Conservation (phyloP, 1,140 invertebrate genomes). For the Apis cerana region DNA sequence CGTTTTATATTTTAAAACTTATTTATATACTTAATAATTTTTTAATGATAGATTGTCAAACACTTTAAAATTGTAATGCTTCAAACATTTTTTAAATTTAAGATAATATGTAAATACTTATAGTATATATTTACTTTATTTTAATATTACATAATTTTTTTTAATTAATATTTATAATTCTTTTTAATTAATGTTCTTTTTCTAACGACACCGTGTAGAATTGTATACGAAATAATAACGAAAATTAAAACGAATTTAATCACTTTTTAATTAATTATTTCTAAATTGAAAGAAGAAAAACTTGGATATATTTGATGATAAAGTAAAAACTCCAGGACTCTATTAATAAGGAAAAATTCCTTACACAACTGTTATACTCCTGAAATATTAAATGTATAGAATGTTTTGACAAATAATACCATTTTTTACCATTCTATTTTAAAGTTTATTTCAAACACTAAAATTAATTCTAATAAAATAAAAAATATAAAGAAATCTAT, state of each 20-base stretch:
- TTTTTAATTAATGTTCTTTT: neutral
- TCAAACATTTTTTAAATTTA: no score
- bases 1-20: no score
- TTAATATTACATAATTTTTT: no score
- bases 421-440: neutral
- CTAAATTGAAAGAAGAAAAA: neutral
- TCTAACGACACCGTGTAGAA: neutral
- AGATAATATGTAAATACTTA: no score
- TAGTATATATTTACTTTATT: no score
- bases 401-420: slow-evolving; percentile 1
- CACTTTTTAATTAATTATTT: neutral
- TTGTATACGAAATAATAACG: neutral
- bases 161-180: no score
- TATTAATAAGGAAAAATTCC: neutral
- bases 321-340: neutral
- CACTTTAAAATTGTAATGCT: no score
- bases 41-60: no score
- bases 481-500: neutral
- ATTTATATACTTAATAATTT: no score
- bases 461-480: neutral
- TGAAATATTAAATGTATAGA: neutral
- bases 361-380: neutral
- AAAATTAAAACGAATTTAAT: neutral
- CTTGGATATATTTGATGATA: neutral
- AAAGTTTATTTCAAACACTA: neutral